Conservation (phyloP, 1,140 invertebrate genomes). For the Eriocheir sinensis region DNA sequence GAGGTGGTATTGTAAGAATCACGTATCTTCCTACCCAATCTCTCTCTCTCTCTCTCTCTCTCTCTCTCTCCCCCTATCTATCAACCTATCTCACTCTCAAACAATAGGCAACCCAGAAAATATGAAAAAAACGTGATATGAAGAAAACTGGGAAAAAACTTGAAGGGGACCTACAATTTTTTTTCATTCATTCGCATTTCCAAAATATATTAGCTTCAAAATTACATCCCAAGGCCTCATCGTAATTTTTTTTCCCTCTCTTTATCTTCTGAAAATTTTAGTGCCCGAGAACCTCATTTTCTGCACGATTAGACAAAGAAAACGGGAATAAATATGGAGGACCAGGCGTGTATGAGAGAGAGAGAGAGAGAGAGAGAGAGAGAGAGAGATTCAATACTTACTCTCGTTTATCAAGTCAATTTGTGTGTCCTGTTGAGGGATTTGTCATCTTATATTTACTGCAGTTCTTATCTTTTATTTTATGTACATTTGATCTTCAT, state of each 20-base stretch:
- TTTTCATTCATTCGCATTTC: not conserved
- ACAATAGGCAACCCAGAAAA: not conserved
- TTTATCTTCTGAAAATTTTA: not conserved
- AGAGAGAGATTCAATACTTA: too few species aligned
- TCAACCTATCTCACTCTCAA: too few species aligned
- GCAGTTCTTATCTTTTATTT: too few species aligned
- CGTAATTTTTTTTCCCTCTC: too few species aligned
- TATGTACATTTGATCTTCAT: too few species aligned
- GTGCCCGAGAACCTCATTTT: not conserved
- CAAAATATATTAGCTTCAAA: not conserved
- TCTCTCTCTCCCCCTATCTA: too few species aligned
- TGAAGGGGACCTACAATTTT: not conserved
- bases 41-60: too few species aligned
- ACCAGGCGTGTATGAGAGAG: not conserved
- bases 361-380: not conserved
- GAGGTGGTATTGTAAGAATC: too few species aligned
- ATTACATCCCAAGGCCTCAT: not conserved
- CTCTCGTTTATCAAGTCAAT: too few species aligned
- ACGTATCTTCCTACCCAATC: too few species aligned
- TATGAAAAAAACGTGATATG: not conserved
- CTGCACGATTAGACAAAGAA: slow-evolving; percentile 14
- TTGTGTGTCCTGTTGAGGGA: too few species aligned
- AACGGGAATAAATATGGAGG: slow-evolving; percentile 2
- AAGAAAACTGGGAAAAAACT: not conserved
- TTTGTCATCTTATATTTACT: too few species aligned